Conservation (phyloP, 2,797 vertebrate species). For the Pitangus sulphuratus region DNA sequence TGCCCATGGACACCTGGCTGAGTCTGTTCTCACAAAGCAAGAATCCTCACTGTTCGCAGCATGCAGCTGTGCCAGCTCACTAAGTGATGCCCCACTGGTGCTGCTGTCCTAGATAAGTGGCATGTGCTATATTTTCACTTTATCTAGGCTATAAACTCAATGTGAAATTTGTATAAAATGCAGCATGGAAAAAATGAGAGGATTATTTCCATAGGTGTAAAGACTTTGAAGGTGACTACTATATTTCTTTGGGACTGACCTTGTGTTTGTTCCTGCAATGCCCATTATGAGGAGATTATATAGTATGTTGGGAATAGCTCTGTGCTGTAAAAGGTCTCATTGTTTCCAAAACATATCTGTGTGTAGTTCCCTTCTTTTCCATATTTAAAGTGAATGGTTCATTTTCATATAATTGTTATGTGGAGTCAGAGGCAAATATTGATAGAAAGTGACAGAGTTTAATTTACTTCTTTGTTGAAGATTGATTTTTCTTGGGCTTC, state of each 20-base stretch:
- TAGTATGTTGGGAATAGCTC: background rate
- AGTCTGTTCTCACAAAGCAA: background rate
- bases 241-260: background rate
- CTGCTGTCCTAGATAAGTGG: background rate
- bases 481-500: conserved; percentile 57
- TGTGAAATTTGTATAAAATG: background rate
- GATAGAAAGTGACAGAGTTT: conserved; percentile 40
- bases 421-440: conserved; percentile 62
- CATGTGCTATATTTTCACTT: background rate
- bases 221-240: background rate
- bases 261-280: background rate
- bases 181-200: background rate
- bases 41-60: accelerated
- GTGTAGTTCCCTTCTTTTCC: background rate
- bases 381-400: conserved; percentile 43
- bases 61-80: background rate
- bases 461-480: conserved; percentile 61
- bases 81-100: background rate
- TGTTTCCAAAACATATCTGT: background rate
- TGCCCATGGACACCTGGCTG: background rate
- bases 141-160: background rate
- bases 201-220: background rate
- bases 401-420: conserved; percentile 34
- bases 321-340: background rate
- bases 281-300: background rate